Evolutionary conservation across 2,113 vertebrate species (phyloP).

Genomic region (Morone saxatilis): DNA sequence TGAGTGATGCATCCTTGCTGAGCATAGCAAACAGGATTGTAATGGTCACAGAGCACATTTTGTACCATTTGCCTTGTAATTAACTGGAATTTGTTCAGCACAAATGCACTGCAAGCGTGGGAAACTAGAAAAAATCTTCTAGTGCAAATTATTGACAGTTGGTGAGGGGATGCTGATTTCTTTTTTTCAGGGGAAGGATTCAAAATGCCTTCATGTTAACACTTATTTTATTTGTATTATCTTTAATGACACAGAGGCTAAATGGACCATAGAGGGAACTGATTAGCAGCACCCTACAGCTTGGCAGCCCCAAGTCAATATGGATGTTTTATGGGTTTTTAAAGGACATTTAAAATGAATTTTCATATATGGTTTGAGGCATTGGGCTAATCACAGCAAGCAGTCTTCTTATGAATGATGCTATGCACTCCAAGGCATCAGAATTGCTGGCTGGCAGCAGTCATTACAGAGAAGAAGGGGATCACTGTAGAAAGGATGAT

Average conservation of each 20-base stretch:
- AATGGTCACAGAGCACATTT: constrained; percentile 84
- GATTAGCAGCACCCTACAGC: constrained; percentile 79
- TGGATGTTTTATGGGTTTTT: constrained; percentile 81
- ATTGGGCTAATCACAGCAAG: constrained; percentile 76
- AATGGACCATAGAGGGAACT: constrained; percentile 83
- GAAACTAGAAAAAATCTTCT: constrained; percentile 66
- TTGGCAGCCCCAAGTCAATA: constrained; percentile 74
- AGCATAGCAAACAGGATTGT: constrained; percentile 83
- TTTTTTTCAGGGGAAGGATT: constrained; percentile 58
- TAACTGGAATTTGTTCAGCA: constrained; percentile 85
- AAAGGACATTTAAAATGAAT: constrained; percentile 83
- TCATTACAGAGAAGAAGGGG: constrained; percentile 55
- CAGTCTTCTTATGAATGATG: constrained; percentile 68
- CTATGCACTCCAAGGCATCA: constrained; percentile 54
- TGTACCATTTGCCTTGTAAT: constrained; percentile 83
- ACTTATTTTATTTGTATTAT: constrained; percentile 86
- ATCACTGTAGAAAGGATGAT: constrained; percentile 50
- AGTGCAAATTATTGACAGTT: constrained; percentile 78
- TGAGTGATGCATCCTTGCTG: constrained; percentile 77
- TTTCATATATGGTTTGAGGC: constrained; percentile 81
- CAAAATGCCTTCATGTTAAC: constrained; percentile 79
- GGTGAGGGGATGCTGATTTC: constrained; percentile 46
- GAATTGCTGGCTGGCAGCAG: constrained; percentile 57
- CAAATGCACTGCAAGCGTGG: constrained; percentile 75
- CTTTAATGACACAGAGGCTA: constrained; percentile 83